Conservation (phyloP, 2,797 vertebrate species). For the Crenichthys baileyi region DNA sequence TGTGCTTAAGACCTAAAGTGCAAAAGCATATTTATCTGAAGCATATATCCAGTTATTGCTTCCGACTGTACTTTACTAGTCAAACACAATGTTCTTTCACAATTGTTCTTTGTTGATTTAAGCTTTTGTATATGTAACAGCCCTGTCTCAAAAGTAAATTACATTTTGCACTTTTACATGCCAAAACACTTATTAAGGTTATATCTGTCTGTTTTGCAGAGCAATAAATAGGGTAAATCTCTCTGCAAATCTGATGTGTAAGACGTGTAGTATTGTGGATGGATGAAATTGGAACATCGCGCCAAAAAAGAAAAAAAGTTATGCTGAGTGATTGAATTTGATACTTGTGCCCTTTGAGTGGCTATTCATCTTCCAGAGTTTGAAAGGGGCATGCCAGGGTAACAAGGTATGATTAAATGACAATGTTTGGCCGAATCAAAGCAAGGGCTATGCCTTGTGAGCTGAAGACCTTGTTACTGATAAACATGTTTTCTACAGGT, state of each 20-base stretch:
- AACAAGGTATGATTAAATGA: slow-evolving; percentile 58
- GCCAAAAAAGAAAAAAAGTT: slow-evolving; percentile 10
- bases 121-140: slow-evolving; percentile 37
- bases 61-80: slow-evolving; percentile 25
- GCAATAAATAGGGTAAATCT: slow-evolving; percentile 34
- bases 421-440: slow-evolving; percentile 57
- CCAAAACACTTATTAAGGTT: slow-evolving; percentile 50
- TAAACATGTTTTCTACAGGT: slow-evolving; percentile 43
- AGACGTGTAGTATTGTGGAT: slow-evolving; percentile 26
- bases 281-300: slow-evolving; percentile 28
- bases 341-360: slow-evolving; percentile 40
- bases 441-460: slow-evolving; percentile 48
- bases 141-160: slow-evolving; percentile 42
- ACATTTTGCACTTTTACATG: slow-evolving; percentile 44
- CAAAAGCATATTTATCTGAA: slow-evolving; percentile 8
- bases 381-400: slow-evolving; percentile 48
- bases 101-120: slow-evolving; percentile 57
- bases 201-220: slow-evolving; percentile 28
- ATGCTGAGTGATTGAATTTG: slow-evolving; percentile 47
- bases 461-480: slow-evolving; percentile 54
- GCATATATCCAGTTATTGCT: slow-evolving; percentile 39
- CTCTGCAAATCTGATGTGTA: slow-evolving; percentile 15
- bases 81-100: slow-evolving; percentile 32
- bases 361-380: slow-evolving; percentile 34
- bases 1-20: neutral